Evolutionary conservation across 2,113 vertebrate genomes (phyloP).

Genomic region (Psettodes erumei): DNA sequence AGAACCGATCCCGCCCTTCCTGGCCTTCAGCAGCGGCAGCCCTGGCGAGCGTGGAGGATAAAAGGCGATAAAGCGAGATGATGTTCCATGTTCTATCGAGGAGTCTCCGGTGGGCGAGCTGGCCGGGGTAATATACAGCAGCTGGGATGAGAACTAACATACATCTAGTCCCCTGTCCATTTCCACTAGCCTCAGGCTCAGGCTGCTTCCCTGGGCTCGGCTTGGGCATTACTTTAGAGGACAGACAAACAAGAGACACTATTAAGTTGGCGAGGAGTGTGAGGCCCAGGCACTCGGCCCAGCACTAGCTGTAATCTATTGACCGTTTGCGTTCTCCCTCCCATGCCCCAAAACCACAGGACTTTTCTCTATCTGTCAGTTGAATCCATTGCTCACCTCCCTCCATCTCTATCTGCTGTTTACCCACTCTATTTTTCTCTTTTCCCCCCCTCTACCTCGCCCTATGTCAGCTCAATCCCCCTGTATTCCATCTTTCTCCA

Average conservation of each 20-base stretch:
- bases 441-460: constrained; percentile 37
- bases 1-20: constrained; percentile 36
- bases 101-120: constrained; percentile 69
- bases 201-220: constrained; percentile 68
- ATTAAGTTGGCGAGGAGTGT: constrained; percentile 77
- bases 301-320: constrained; percentile 76
- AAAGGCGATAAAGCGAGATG: constrained; percentile 70
- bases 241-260: constrained; percentile 80
- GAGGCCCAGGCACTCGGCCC: constrained; percentile 68
- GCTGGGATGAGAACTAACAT: constrained; percentile 78
- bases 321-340: constrained; percentile 75
- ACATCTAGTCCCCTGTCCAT: constrained; percentile 80
- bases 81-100: constrained; percentile 71
- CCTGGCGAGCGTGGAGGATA: constrained; percentile 55
- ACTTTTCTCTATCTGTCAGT: constrained; percentile 75
- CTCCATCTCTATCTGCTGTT: constrained; percentile 74
- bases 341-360: constrained; percentile 73
- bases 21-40: constrained; percentile 52
- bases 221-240: constrained; percentile 79
- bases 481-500: constrained; percentile 68
- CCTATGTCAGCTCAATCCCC: constrained; percentile 72
- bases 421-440: constrained; percentile 66
- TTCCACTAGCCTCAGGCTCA: constrained; percentile 75
- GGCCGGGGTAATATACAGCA: constrained; percentile 75
- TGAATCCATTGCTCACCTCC: constrained; percentile 73